Evolutionary conservation across 2,113 vertebrate genomes (phyloP).

Genomic region (Eleginops maclovinus): DNA sequence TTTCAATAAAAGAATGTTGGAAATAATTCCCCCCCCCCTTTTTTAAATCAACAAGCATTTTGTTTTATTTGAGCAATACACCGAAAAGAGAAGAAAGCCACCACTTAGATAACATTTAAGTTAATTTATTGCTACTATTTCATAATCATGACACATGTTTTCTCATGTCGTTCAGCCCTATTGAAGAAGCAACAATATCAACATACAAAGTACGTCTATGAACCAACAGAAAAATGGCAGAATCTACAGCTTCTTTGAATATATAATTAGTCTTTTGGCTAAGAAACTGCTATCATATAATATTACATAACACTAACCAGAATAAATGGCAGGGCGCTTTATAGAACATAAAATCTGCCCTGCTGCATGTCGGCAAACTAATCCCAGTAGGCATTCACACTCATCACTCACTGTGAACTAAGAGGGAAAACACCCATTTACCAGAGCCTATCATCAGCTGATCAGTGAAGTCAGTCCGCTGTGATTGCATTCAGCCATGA

Average conservation of each 20-base stretch:
- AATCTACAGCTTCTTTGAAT: slow-evolving; percentile 3
- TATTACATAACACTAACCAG: slow-evolving; percentile 13
- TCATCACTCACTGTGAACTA: slow-evolving; percentile 58
- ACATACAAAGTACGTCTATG: neutral
- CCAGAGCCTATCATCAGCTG: slow-evolving; percentile 58
- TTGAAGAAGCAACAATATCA: slow-evolving; percentile 1
- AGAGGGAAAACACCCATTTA: slow-evolving; percentile 52
- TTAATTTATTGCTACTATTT: too few species aligned
- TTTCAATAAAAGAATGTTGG: too few species aligned
- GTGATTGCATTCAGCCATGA: slow-evolving; percentile 70
- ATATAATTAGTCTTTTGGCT: slow-evolving; percentile 5
- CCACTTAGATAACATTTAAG: neutral
- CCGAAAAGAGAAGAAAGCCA: neutral
- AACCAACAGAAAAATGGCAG: neutral
- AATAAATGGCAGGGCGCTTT: slow-evolving; percentile 12
- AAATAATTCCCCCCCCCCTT: too few species aligned
- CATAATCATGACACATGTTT: too few species aligned
- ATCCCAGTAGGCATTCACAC: slow-evolving; percentile 34
- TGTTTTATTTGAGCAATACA: too few species aligned
- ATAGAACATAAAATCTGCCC: slow-evolving; percentile 23
- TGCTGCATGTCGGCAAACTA: slow-evolving; percentile 23
- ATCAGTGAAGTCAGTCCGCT: slow-evolving; percentile 64
- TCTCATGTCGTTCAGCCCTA: too few species aligned
- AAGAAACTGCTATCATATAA: slow-evolving; percentile 9
- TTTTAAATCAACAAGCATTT: too few species aligned